A percentile compares a stretch with the other conserved stretches of the same genome.
These are phyloP conservation scores for Miltochrista miniata DNA, from an alignment of 2,888 invertebrate genomes.

Conservation along the genomic window DNA sequence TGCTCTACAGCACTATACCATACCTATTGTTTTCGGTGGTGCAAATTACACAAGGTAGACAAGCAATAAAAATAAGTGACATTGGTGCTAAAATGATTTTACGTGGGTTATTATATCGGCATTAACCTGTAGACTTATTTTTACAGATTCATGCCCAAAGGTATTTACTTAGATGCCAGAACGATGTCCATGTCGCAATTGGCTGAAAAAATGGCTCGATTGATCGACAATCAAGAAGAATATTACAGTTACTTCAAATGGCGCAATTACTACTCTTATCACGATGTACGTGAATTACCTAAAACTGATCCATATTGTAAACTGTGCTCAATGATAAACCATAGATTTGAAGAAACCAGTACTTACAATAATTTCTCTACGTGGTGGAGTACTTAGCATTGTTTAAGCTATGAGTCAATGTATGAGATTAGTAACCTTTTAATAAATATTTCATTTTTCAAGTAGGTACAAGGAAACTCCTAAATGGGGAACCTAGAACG, in stretches of 20 bases:
- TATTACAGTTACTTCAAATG: conserved; percentile 47
- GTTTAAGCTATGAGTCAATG: no score
- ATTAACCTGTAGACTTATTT: neutral
- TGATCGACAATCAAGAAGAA: conserved; percentile 35
- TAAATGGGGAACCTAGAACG: no score
- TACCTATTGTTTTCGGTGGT: conserved; percentile 64
- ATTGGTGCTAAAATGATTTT: no score
- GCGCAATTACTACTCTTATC: conserved; percentile 48
- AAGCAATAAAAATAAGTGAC: no score
- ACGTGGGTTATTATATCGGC: no score
- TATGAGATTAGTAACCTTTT: neutral
- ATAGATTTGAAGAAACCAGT: neutral
- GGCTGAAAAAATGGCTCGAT: conserved; percentile 34
- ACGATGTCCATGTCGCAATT: conserved; percentile 16
- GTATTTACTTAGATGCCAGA: conserved; percentile 30
- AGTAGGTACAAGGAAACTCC: no score
- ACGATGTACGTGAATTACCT: conserved; percentile 15
- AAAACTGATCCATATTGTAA: conserved; percentile 33
- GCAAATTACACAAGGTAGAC: conserved; percentile 61
- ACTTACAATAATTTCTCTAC: conserved; percentile 11
- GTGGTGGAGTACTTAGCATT: conserved; percentile 4
- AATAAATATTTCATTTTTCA: neutral
- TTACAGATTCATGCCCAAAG: conserved; percentile 44
- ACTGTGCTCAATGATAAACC: conserved; percentile 25
- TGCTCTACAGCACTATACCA: conserved; percentile 49